These are phyloP conservation scores for Danio choprae DNA, from an alignment of 2,797 vertebrate species.

Conservation along the genomic window DNA sequence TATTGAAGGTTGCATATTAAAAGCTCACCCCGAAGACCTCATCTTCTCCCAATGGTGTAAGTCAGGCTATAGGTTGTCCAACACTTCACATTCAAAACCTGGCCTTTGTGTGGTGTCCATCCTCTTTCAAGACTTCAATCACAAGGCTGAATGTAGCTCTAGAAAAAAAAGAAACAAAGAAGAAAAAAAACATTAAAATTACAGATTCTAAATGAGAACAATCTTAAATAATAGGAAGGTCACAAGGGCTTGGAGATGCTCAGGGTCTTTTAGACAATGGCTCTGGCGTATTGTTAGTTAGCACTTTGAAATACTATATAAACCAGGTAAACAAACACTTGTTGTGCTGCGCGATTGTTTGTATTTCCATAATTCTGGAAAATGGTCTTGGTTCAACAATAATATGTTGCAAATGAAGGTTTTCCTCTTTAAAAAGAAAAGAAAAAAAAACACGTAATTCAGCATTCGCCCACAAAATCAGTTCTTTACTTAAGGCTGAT, in stretches of 20 bases:
- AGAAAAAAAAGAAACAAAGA: conserved; percentile 47
- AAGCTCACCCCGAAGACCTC: conserved; percentile 58
- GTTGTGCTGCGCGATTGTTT: background rate
- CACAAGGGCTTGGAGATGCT: conserved; percentile 63
- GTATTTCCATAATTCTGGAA: background rate
- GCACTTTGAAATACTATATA: conserved; percentile 31
- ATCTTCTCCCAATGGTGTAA: conserved; percentile 63
- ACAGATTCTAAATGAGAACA: conserved; percentile 64
- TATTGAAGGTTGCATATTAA: conserved; percentile 75
- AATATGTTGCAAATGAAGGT: background rate
- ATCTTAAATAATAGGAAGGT: conserved; percentile 71
- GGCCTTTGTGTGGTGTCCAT: conserved; percentile 70
- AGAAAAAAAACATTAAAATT: conserved; percentile 61
- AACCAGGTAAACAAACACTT: conserved; percentile 34
- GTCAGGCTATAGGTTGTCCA: conserved; percentile 71
- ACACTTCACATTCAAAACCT: conserved; percentile 70
- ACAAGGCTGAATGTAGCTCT: conserved; percentile 66
- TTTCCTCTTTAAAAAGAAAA: conserved; percentile 14
- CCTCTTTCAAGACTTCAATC: conserved; percentile 70
- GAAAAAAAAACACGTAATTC: conserved; percentile 2
- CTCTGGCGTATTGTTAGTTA: conserved; percentile 53
- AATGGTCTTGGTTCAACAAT: background rate
- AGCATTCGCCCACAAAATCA: conserved; percentile 2
- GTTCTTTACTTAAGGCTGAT: conserved; percentile 21
- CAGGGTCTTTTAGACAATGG: conserved; percentile 69